Evolutionary conservation across 2,797 vertebrate genomes (phyloP).

Genomic region (Parotocinclus haroldoi): DNA sequence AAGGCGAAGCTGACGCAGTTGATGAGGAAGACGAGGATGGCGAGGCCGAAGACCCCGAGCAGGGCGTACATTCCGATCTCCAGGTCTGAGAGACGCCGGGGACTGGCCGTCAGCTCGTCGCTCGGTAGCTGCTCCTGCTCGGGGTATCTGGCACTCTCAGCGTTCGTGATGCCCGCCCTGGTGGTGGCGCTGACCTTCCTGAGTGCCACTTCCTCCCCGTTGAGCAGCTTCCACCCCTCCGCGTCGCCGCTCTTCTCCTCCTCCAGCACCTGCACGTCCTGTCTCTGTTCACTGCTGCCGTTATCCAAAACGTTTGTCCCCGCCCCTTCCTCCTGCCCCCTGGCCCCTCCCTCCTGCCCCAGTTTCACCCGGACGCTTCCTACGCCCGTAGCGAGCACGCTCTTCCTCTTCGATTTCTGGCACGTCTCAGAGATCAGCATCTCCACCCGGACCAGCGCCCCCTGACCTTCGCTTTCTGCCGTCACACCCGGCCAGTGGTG

Average conservation of each 20-base stretch:
- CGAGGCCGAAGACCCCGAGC: constrained; percentile 92
- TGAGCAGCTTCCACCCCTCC: constrained; percentile 73
- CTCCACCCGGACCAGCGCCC: constrained; percentile 84
- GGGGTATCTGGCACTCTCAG: constrained; percentile 78
- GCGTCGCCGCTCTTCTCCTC: constrained; percentile 67
- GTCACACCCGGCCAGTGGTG: constrained; percentile 83
- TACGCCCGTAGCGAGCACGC: constrained; percentile 82
- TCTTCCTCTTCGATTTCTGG: constrained; percentile 95
- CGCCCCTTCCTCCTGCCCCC: constrained; percentile 64
- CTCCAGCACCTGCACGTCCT: constrained; percentile 67
- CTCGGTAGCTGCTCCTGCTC: constrained; percentile 74
- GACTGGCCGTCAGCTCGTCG: constrained; percentile 78
- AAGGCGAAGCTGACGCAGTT: constrained; percentile 97
- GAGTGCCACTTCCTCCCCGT: constrained; percentile 75
- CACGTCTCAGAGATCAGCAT: constrained; percentile 92
- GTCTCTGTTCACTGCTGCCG: constrained; percentile 72
- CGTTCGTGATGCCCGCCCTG: constrained; percentile 67
- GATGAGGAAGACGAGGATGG: constrained; percentile 93
- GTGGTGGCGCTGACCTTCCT: constrained; percentile 80
- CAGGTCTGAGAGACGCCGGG: constrained; percentile 85
- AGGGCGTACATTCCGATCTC: constrained; percentile 98
- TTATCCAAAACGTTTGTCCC: constrained; percentile 69
- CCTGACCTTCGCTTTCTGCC: constrained; percentile 88
- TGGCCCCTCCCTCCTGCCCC: constrained; percentile 65
- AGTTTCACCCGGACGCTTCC: constrained; percentile 86